Percentiles rank a stretch among this genome's conserved stretches.
phyloP scores from a whole-genome alignment of 1,140 invertebrate species.

The Dreissena polymorpha region DNA sequence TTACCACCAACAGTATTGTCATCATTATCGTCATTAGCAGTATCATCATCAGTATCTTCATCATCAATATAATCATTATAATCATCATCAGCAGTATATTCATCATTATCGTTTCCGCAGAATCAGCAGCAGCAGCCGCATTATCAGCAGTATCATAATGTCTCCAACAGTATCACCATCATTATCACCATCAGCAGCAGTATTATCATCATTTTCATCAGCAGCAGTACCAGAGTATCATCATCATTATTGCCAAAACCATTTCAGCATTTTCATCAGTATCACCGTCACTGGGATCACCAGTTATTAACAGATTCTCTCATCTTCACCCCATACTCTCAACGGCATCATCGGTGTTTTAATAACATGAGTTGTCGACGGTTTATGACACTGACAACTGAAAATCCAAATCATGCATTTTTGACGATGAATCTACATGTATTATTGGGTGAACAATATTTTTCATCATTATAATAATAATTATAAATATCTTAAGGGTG shows the following conservation, averaged over 20 bases:
- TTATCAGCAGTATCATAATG: background rate
- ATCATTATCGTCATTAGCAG: background rate
- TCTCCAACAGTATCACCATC: background rate
- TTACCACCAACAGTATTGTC: background rate
- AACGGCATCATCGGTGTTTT: background rate
- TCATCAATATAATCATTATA: conserved; percentile 2
- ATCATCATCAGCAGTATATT: conserved; percentile 5
- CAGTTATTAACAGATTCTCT: background rate
- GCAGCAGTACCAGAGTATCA: background rate
- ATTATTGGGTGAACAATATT: no score
- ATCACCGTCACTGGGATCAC: conserved; percentile 1
- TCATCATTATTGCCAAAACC: no score
- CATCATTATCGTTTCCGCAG: background rate
- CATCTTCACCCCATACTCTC: no score
- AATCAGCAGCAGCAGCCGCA: background rate
- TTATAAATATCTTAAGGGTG: no score
- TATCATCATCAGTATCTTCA: conserved; percentile 8
- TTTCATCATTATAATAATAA: no score
- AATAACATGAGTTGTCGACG: no score
- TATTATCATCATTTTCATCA: background rate
- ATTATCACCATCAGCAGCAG: background rate
- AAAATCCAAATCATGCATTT: no score
- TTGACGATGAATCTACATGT: no score
- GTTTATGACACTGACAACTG: no score
- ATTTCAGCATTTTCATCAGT: background rate